phyloP scores from a whole-genome alignment of 1,140 invertebrate genomes.

The Drosophila erecta region DNA sequence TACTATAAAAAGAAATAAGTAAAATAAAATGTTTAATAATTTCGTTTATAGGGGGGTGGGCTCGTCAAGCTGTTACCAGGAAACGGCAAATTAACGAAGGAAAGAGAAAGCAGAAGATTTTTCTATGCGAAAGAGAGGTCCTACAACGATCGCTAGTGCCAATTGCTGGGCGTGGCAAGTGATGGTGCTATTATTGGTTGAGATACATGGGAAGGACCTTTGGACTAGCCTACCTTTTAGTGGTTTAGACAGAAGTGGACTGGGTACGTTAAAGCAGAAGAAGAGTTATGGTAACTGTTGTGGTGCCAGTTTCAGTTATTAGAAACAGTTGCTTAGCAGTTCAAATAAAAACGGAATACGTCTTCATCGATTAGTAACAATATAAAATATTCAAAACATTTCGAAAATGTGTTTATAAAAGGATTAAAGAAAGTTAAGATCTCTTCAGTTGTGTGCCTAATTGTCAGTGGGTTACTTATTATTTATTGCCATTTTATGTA shows the following conservation, averaged over 20 bases:
- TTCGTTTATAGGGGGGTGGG: too few species aligned
- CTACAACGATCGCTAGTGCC: conserved; percentile 24
- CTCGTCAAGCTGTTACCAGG: conserved; percentile 3
- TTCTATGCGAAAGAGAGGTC: not conserved
- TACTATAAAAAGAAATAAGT: too few species aligned
- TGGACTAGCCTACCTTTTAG: not conserved
- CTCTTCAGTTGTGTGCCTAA: too few species aligned
- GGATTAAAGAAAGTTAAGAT: too few species aligned
- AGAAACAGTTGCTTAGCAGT: not conserved
- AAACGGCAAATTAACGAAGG: not conserved
- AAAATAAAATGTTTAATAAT: too few species aligned
- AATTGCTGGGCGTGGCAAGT: conserved; percentile 15
- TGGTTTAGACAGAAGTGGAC: not conserved
- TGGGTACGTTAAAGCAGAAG: conserved; percentile 19
- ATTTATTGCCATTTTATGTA: too few species aligned
- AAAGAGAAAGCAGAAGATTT: conserved; percentile 15
- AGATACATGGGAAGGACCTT: conserved; percentile 13
- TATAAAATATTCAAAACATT: too few species aligned
- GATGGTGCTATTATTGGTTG: conserved; percentile 9
- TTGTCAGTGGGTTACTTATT: too few species aligned
- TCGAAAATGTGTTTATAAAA: too few species aligned
- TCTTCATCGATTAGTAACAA: too few species aligned
- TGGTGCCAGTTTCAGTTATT: not conserved
- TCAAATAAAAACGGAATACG: not conserved
- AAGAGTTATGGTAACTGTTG: not conserved